Conservation (phyloP, 1,140 invertebrate genomes). For the Aphis craccivora region DNA sequence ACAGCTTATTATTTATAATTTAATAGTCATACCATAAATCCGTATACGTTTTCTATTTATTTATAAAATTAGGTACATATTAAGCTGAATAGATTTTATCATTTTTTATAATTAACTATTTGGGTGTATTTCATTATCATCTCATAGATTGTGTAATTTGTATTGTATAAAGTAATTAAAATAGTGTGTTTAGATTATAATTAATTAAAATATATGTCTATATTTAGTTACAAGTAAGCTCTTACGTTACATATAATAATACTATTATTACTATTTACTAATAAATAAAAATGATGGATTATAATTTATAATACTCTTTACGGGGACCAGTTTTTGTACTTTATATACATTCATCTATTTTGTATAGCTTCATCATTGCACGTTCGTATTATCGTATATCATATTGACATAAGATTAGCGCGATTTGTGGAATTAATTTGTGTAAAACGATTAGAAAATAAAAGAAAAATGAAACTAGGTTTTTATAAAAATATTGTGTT, state of each 20-base stretch:
- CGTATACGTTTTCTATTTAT: no score
- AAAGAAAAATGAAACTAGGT: background rate
- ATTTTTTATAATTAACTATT: background rate
- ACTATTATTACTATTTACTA: no score
- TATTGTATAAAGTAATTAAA: background rate
- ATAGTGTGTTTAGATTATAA: background rate
- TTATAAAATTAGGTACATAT: no score
- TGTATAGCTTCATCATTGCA: background rate
- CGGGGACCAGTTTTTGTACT: background rate
- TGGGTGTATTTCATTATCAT: background rate
- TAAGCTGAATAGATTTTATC: background rate
- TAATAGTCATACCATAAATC: no score
- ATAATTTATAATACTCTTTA: background rate
- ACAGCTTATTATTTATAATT: background rate
- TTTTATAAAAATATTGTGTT: background rate
- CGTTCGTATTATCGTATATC: background rate
- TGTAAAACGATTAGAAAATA: background rate
- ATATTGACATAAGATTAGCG: background rate
- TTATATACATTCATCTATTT: background rate
- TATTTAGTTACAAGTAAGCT: background rate
- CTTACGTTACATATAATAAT: background rate
- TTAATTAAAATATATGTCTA: background rate
- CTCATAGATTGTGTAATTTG: background rate
- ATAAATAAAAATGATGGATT: background rate
- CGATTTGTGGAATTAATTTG: background rate